Base-by-base conservation (phyloP, 2,113 vertebrate genomes). In the Mystacornis crossleyi region DNA sequence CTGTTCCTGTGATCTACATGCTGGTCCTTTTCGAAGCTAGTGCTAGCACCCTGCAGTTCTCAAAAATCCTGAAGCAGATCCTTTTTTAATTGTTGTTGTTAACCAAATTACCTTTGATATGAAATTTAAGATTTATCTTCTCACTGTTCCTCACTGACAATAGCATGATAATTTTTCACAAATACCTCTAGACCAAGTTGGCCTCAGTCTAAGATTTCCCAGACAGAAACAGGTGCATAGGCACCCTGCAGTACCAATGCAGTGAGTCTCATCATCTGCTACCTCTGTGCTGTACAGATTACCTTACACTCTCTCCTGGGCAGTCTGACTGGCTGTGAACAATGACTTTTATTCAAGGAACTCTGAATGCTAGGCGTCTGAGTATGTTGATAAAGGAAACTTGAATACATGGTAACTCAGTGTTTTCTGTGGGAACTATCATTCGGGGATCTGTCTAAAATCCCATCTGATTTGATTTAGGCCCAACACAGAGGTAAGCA, bases 261-360 rank as follows among this genome's bases (percentile, higher is more conserved):
- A 53, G 45, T 7, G 34, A 71, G 48, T 81, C 54, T 72, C 57
- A 43, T 90, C 36, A 17, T 62, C 79, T 90, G 31, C 48, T 88
- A 10, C 50, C 14, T 82, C 71, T 65, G 34, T 67, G 33, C 82
- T 58, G 7, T 42, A 38, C 58, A 73, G 67, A 62, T 90, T 77
- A 85, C 55, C 51, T 95, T 83, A 72, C 71, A 3, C 34, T 77
- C 66, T 55, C 50, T 83, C 38, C 31, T 38, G 82, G 50, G 48
- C 5, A 4, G 40, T 57, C 45, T 80, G 86, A 62, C 79, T 58
- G 64, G 47, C 6, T 3, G 33, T 31, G 38, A 88, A 78, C 82
- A 88, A 83, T 70, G 34, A 51, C 75, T 90, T 89, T 80, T 50
- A 89, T 90, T 95, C 79, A 96, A 42, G 47, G 33, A 86, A 16